These are phyloP conservation scores for Leptosomus discolor DNA, from an alignment of 2,113 vertebrate species.

Conservation along the genomic window DNA sequence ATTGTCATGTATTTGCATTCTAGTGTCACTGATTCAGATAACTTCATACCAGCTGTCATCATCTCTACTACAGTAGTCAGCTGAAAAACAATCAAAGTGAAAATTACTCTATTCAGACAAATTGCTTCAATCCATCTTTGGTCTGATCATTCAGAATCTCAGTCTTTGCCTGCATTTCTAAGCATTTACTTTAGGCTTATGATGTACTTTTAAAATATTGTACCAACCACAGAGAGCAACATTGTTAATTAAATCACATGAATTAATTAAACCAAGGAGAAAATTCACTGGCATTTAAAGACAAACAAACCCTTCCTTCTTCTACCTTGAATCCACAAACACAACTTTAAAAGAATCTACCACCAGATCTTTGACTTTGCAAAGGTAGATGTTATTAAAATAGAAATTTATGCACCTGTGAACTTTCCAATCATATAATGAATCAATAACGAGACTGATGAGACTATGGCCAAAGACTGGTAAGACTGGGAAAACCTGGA, in stretches of 20 bases:
- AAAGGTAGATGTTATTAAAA: not conserved
- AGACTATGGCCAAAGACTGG: not conserved
- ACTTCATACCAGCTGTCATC: constrained; percentile 34
- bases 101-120: constrained; percentile 35
- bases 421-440: not conserved
- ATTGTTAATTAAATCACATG: not conserved
- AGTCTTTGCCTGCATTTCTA: not conserved
- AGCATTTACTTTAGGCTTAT: not conserved
- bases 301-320: not conserved
- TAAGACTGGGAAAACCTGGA: not conserved
- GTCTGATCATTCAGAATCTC: not conserved
- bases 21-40: constrained; percentile 31
- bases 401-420: not conserved
- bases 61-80: not conserved
- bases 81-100: constrained; percentile 24
- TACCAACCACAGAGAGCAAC: not conserved
- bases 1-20: constrained; percentile 6
- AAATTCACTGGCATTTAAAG: not conserved
- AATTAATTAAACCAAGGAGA: not conserved
- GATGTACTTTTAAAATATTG: not conserved
- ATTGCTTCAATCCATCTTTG: not conserved
- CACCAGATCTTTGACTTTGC: not conserved
- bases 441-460: not conserved
- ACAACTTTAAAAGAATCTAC: not conserved
- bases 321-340: not conserved